Evolutionary conservation across 2,888 invertebrate species (phyloP).

Genomic region (Lasius platythorax): DNA sequence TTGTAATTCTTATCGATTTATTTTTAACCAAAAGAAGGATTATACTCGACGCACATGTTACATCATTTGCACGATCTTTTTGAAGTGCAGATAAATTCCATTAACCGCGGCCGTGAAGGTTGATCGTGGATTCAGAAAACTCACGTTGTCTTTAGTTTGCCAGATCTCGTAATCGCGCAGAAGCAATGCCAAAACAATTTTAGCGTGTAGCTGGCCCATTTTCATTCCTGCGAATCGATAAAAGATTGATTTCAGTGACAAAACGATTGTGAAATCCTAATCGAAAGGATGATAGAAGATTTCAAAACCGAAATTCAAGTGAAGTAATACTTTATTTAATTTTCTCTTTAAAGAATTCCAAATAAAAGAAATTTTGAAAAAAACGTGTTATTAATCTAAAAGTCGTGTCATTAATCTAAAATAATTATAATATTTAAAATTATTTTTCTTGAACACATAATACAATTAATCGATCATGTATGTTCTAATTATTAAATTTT

Average conservation of each 20-base stretch:
- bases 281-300: not conserved
- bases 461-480: not conserved
- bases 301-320: not conserved
- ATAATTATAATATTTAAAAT: not conserved
- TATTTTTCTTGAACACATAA: not conserved
- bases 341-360: not conserved
- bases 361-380: not conserved
- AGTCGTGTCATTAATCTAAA: not conserved
- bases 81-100: constrained; percentile 79
- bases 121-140: constrained; percentile 77
- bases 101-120: constrained; percentile 80
- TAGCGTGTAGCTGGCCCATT: constrained; percentile 80
- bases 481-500: not conserved
- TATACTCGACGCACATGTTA: not conserved
- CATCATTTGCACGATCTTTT: constrained; percentile 57
- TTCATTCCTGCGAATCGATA: constrained; percentile 72
- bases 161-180: constrained; percentile 78
- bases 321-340: not conserved
- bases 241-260: not conserved
- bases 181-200: constrained; percentile 79
- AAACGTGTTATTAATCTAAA: too few species aligned
- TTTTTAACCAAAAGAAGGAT: not conserved
- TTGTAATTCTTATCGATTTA: too few species aligned
- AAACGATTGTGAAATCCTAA: not conserved
- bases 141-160: constrained; percentile 40